Evolutionary conservation across 2,888 invertebrate species (phyloP).

Genomic region (Gandaritis pyraliata): DNA sequence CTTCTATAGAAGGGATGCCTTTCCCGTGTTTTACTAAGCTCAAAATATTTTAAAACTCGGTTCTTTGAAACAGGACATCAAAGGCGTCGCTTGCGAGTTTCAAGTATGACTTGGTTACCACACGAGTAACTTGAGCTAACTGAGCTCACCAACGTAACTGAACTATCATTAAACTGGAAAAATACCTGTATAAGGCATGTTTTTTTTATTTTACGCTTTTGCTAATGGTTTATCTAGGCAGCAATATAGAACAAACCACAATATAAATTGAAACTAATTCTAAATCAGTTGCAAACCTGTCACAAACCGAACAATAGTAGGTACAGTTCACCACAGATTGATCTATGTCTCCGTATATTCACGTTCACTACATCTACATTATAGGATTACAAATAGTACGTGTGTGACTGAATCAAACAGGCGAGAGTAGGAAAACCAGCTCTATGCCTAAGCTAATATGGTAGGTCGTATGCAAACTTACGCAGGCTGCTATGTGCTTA

Average conservation of each 20-base stretch:
- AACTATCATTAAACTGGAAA: not conserved
- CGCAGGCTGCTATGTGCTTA: slow-evolving; percentile 28
- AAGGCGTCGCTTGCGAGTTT: not conserved
- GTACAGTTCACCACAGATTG: slow-evolving; percentile 29
- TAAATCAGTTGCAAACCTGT: slow-evolving; percentile 25
- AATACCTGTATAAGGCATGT: not conserved
- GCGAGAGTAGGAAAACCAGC: slow-evolving; percentile 31
- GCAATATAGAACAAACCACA: not conserved
- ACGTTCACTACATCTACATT: slow-evolving; percentile 18
- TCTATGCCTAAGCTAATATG: slow-evolving; percentile 31
- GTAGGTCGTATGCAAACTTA: slow-evolving; percentile 25
- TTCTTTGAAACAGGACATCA: slow-evolving; percentile 1
- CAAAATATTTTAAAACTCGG: not conserved
- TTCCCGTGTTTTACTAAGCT: not conserved
- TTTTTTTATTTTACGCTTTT: no score
- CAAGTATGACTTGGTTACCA: not conserved
- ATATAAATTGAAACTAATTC: slow-evolving; percentile 22
- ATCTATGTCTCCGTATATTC: slow-evolving; percentile 27
- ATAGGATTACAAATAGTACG: slow-evolving; percentile 22
- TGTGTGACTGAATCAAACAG: slow-evolving; percentile 29
- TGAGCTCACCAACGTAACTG: not conserved
- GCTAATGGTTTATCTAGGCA: no score
- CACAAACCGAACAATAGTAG: slow-evolving; percentile 19
- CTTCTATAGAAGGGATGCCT: no score
- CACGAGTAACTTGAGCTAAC: slow-evolving; percentile 1